Base-by-base conservation (phyloP, 2,797 vertebrate species). In the Meda fulgida region DNA sequence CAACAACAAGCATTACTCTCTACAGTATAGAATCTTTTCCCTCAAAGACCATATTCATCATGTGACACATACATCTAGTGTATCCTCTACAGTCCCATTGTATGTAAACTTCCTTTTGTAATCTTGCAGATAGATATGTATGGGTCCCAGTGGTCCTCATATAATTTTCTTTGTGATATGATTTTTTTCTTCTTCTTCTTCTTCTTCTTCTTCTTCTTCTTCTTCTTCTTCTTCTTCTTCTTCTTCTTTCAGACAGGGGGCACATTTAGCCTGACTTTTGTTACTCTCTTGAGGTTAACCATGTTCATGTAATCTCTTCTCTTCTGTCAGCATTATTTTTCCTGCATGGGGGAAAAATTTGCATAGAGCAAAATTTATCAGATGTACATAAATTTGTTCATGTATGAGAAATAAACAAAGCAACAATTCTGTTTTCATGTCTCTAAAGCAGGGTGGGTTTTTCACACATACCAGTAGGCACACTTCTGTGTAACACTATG, bases 141-240 rank as follows among this genome's bases (percentile, higher is more conserved):
- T 90, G 87, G 88, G 89, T 93, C 94, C 92, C 91, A 83, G 90
- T 80, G 91, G 93, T 93, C 91, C 91, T 91, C 91, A 92, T 92
- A 94, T 93, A 86, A 92, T 94, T 94, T 94, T 92, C 91, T 81
- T 93, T 91, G 90, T 93, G 93, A 94, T 94, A 93, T 92, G 92
- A 91, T 93, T 89, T 89, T 90, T n/a, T 67, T 79, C 55, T 11
- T 53, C 38, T 89, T 90, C 89, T 91, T 93, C 92, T 80, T 79
- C 2, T 26, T 16, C 16, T 91, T 93, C 92, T 67, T 79, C 55
- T 11, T n/a, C n/a, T n/a, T n/a, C n/a, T n/a, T n/a, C n/a, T n/a
- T n/a, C n/a, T n/a, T n/a, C 89, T 91, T 93, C 92, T 67, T 79
- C 55, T 11, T 53, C 38, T 89, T 90, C 89, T 91, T 93, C 92